These are phyloP conservation scores for Magallana nippona DNA, from an alignment of 2,888 invertebrate species.

Conservation along the genomic window DNA sequence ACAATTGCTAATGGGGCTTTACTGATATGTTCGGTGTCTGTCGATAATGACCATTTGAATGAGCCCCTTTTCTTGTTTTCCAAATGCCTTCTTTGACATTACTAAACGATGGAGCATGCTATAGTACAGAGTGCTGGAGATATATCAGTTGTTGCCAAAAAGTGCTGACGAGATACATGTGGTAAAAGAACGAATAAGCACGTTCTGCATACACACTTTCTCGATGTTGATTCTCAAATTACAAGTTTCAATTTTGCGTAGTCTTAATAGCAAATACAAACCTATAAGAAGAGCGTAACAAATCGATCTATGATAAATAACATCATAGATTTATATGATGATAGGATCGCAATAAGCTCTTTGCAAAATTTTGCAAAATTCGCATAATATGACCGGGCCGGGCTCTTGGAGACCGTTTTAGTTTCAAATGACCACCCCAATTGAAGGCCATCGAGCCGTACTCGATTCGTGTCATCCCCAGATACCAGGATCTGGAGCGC, in stretches of 20 bases:
- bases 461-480: slow-evolving; percentile 18
- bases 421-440: slow-evolving; percentile 20
- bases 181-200: neutral
- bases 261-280: no score
- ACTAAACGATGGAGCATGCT: slow-evolving; percentile 6
- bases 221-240: neutral
- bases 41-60: slow-evolving; percentile 31
- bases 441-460: neutral
- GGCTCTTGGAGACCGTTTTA: neutral
- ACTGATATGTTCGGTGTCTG: slow-evolving; percentile 13
- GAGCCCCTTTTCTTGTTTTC: neutral
- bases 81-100: slow-evolving; percentile 24
- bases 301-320: no score
- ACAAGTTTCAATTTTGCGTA: neutral
- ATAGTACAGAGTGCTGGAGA: neutral
- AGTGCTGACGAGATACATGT: neutral
- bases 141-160: neutral
- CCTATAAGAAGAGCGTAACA: no score
- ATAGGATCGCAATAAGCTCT: neutral
- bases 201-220: neutral
- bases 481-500: slow-evolving; percentile 2
- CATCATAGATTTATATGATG: no score
- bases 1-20: slow-evolving; percentile 32
- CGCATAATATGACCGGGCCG: neutral
- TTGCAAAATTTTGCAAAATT: neutral